phyloP scores from a whole-genome alignment of 2,113 vertebrate genomes.

The Crotalus tigris region DNA sequence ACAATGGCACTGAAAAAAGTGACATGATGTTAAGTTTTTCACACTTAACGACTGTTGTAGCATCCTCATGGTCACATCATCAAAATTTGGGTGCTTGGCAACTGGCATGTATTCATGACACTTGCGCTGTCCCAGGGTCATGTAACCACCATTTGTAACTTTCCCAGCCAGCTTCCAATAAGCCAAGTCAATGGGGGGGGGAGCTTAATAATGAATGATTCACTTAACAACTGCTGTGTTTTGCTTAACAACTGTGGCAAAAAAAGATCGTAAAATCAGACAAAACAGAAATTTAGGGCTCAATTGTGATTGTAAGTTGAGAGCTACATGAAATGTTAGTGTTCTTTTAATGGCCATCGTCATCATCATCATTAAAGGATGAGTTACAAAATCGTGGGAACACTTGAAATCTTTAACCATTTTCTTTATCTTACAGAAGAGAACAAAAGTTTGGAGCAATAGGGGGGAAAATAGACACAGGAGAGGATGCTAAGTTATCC shows the following conservation, averaged over 20 bases:
- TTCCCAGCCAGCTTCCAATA: background rate
- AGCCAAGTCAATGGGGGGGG: background rate
- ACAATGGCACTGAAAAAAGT: background rate
- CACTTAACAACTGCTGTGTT: background rate
- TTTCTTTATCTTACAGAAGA: background rate
- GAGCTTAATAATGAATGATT: background rate
- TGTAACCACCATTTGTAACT: background rate
- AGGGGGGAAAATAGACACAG: background rate
- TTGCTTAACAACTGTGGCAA: background rate
- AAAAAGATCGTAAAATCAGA: background rate
- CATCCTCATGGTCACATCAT: background rate
- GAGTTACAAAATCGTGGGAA: background rate
- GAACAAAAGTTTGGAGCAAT: background rate
- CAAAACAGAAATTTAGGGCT: background rate
- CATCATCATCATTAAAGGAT: background rate
- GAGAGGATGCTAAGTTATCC: background rate
- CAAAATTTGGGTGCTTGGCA: background rate
- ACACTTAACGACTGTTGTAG: background rate
- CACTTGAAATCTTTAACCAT: background rate
- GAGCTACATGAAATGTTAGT: background rate
- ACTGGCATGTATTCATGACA: background rate
- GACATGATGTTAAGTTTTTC: background rate
- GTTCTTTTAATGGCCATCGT: background rate
- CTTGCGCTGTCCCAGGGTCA: background rate
- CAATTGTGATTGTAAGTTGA: background rate